Evolutionary conservation across 2,888 invertebrate genomes (phyloP), one percentile per base, ranked within the genome.

Genomic region (Alsophila aescularia): DNA sequence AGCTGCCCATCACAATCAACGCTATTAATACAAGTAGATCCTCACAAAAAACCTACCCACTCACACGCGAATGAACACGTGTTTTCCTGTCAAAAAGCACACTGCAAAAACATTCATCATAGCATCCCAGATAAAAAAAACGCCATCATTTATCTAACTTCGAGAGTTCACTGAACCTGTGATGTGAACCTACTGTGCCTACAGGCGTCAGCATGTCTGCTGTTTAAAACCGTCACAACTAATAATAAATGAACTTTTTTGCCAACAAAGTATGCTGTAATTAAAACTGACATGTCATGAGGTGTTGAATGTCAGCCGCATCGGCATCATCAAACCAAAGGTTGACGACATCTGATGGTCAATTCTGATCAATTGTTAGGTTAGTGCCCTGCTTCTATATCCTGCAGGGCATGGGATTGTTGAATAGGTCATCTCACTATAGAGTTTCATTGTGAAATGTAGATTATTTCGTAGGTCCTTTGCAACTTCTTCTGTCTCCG

Each of bases 171-270:
- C 21, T 67, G 58, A 64, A 61, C 70, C 59, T 45, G n/a, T n/a
- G n/a, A n/a, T n/a, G n/a, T n/a, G n/a, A n/a, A n/a, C n/a, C n/a
- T n/a, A n/a, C n/a, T n/a, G n/a, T n/a, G n/a, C n/a, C n/a, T n/a
- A n/a, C n/a, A 14, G 70, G 72, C 75, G 75, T 60, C 75, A 63
- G 48, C 59, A 55, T 37, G 77, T 77, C 77, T 77, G 62, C 60
- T 27, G 36, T 27, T 58, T 40, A 39, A 40, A 51, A 54, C 13
- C 55, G 49, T 60, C 62, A 67, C 52, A 27, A 53, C 66, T 70
- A 70, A 60, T 69, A 70, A 70, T 75, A 73, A 64, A 61, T 29
- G 39, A 16, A 27, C 6, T 65, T 70, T 71, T 72, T 73, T 73
- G 71, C 73, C 70, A 75, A 53, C 63, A 56, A 66, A 63, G 60